Evolutionary conservation across 2,797 vertebrate species (phyloP).

Genomic region (Protonibea diacanthus): DNA sequence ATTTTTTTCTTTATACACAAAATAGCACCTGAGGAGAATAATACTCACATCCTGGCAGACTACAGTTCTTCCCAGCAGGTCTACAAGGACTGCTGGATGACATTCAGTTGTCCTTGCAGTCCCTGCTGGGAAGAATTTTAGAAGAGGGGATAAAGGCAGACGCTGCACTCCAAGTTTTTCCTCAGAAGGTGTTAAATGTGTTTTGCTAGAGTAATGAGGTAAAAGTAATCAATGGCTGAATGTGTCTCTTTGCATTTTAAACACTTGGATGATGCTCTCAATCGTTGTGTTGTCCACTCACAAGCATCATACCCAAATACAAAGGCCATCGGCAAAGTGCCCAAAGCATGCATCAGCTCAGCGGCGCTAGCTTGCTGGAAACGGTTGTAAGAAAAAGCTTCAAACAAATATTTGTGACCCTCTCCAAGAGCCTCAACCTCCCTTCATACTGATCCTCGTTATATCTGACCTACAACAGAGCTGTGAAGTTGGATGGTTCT

Average conservation of each 20-base stretch:
- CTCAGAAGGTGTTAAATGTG: conserved; percentile 28
- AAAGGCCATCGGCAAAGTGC: conserved; percentile 4
- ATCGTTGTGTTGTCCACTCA: conserved; percentile 35
- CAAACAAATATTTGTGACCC: not conserved
- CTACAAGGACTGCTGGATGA: not conserved
- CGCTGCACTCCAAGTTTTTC: conserved; percentile 10
- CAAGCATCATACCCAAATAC: conserved; percentile 12
- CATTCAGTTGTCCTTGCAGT: conserved; percentile 12
- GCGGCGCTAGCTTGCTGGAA: conserved; percentile 12
- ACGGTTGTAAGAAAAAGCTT: conserved; percentile 14
- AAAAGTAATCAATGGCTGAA: conserved; percentile 38
- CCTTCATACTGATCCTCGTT: conserved; percentile 1
- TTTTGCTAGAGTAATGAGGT: conserved; percentile 41
- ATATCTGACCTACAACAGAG: conserved; percentile 7
- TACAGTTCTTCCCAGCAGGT: conserved; percentile 11
- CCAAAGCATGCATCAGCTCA: not conserved
- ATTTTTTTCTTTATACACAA: conserved; percentile 6
- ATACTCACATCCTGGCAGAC: conserved; percentile 2
- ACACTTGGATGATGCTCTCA: conserved; percentile 32
- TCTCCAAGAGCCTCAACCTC: not conserved
- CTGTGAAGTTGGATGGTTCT: not conserved
- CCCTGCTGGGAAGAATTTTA: not conserved
- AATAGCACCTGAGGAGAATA: conserved; percentile 23
- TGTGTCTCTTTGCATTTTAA: conserved; percentile 38
- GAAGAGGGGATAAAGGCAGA: conserved; percentile 4